Percentiles rank a stretch among this genome's conserved stretches.
Evolutionary conservation across 2,888 invertebrate genomes (phyloP).

Genomic region (Sialis fuliginosa): DNA sequence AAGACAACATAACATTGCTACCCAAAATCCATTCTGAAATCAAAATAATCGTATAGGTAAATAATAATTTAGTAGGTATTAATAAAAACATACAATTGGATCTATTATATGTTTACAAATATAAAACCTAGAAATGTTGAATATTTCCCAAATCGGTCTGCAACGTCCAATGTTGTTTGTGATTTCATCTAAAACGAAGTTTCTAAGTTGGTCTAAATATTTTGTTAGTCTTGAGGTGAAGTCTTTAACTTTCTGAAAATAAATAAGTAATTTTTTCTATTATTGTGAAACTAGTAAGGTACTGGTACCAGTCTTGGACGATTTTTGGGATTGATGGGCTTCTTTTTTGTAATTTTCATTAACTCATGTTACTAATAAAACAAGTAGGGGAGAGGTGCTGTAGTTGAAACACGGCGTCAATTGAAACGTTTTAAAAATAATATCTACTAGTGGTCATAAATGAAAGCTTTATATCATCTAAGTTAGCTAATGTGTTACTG

Average conservation of each 20-base stretch:
- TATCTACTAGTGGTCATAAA: too few species aligned
- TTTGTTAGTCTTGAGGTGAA: slow-evolving; percentile 39
- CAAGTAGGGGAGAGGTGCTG: too few species aligned
- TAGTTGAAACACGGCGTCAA: too few species aligned
- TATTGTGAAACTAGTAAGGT: too few species aligned
- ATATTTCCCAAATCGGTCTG: slow-evolving; percentile 52
- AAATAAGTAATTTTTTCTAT: background rate
- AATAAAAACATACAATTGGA: slow-evolving; percentile 33
- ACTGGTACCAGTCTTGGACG: too few species aligned
- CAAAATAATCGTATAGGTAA: background rate
- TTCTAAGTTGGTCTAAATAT: slow-evolving; percentile 49
- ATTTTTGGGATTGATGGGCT: too few species aligned
- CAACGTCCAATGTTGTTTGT: slow-evolving; percentile 50
- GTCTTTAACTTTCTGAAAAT: slow-evolving; percentile 11
- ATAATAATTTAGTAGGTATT: background rate
- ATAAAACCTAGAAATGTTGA: slow-evolving; percentile 41
- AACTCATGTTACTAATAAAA: too few species aligned
- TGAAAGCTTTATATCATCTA: too few species aligned
- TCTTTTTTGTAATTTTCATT: too few species aligned
- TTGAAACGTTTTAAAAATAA: too few species aligned
- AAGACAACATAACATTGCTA: slow-evolving; percentile 21
- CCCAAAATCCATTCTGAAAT: slow-evolving; percentile 19
- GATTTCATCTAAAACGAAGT: slow-evolving; percentile 42
- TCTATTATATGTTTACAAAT: slow-evolving; percentile 45
- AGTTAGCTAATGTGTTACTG: too few species aligned